Conservation (phyloP, 1,140 invertebrate species). For the Pseudoatta argentina region DNA sequence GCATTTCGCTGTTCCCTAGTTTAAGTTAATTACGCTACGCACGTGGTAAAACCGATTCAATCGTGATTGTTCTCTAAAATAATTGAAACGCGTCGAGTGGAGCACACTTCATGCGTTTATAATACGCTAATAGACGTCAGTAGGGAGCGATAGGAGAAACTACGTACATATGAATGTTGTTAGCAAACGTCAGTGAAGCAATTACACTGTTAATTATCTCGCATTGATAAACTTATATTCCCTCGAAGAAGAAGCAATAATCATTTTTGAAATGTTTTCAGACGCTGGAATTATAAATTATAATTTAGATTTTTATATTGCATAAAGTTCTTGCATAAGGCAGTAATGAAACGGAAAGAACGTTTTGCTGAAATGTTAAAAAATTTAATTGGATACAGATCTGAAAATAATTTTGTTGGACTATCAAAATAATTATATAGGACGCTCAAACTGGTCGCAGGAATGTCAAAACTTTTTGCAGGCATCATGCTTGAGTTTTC, state of each 20-base stretch:
- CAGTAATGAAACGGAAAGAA: too few species aligned
- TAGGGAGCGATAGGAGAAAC: conserved; percentile 68
- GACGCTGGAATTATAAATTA: background rate
- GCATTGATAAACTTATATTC: background rate
- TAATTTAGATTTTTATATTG: conserved; percentile 9
- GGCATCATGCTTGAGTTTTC: too few species aligned
- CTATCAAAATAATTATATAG: too few species aligned
- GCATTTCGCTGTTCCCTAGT: conserved; percentile 34
- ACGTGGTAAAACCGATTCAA: conserved; percentile 63
- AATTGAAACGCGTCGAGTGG: conserved; percentile 74
- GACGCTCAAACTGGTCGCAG: too few species aligned
- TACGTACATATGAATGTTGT: conserved; percentile 7
- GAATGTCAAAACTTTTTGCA: too few species aligned
- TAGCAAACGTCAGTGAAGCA: conserved; percentile 39
- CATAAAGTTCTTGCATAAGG: background rate
- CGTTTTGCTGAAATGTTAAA: too few species aligned
- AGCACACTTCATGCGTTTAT: conserved; percentile 70
- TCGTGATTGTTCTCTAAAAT: conserved; percentile 72
- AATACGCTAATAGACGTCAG: conserved; percentile 66
- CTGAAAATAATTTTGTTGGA: too few species aligned
- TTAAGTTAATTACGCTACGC: conserved; percentile 57
- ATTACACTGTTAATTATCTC: conserved; percentile 18
- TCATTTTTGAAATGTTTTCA: background rate
- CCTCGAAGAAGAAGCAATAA: background rate
- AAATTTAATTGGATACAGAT: too few species aligned